phyloP scores from a whole-genome alignment of 37 sponge, comb jelly and placozoan species.

The Aplysina aerophoba region DNA sequence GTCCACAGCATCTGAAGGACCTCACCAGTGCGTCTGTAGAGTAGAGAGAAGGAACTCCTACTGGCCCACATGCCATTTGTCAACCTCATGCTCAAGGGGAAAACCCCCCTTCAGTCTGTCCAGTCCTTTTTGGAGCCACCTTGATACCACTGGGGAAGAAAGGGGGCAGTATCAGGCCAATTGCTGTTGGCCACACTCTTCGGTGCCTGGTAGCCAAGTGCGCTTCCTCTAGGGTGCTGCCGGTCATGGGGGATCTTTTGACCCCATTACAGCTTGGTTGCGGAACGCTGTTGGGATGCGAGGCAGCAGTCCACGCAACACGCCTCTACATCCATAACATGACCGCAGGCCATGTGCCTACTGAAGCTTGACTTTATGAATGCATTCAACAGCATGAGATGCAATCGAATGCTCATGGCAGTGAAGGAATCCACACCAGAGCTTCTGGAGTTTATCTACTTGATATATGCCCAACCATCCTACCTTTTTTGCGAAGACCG shows the following conservation, averaged over 20 bases:
- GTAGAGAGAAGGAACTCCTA: slow-evolving; percentile 2
- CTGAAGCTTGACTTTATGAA: slow-evolving; percentile 36
- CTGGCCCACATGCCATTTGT: slow-evolving; percentile 25
- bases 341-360: background rate
- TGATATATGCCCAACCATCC: background rate
- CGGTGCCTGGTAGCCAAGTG: slow-evolving; percentile 41
- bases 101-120: slow-evolving; percentile 38
- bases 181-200: slow-evolving; percentile 46
- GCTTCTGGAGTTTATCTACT: background rate
- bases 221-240: background rate
- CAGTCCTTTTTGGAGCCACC: slow-evolving; percentile 46
- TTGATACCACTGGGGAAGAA: slow-evolving; percentile 40
- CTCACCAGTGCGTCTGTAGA: slow-evolving; percentile 4
- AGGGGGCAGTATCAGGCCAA: slow-evolving; percentile 44
- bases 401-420: slow-evolving; percentile 35
- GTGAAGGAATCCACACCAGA: slow-evolving; percentile 25
- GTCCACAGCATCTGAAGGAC: slow-evolving; percentile 55
- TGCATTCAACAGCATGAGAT: slow-evolving; percentile 34
- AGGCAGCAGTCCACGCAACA: slow-evolving; percentile 49
- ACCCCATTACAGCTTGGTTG: background rate
- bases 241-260: background rate
- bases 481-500: slow-evolving; percentile 20
- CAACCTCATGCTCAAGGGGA: slow-evolving; percentile 39
- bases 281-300: slow-evolving; percentile 8
- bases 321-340: slow-evolving; percentile 19